Conservation (phyloP, 2,113 vertebrate species). For the Lipophrys pholis region DNA sequence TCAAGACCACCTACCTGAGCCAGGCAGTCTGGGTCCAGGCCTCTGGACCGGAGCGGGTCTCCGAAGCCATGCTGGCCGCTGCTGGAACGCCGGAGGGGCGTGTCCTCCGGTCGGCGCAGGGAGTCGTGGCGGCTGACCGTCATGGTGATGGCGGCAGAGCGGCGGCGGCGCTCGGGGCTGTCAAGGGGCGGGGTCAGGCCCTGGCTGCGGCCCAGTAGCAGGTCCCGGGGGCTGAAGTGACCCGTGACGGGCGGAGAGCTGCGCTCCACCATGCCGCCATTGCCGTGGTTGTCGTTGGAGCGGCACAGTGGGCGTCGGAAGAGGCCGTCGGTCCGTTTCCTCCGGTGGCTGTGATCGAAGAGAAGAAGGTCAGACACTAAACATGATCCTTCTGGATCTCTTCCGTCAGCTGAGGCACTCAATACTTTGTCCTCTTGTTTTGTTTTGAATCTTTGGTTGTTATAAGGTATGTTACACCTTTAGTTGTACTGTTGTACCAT, state of each 20-base stretch:
- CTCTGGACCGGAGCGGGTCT: constrained; percentile 87
- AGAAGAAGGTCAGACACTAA: no score
- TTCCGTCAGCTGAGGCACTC: no score
- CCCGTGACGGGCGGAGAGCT: constrained; percentile 89
- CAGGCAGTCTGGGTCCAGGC: constrained; percentile 91
- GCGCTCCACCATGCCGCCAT: constrained; percentile 86
- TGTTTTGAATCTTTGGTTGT: no score
- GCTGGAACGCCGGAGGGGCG: constrained; percentile 92
- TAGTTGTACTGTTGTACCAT: no score
- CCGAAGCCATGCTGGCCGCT: constrained; percentile 92
- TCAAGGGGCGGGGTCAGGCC: constrained; percentile 86
- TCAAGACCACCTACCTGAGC: constrained; percentile 85
- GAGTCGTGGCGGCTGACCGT: constrained; percentile 93
- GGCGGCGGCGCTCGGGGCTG: constrained; percentile 91
- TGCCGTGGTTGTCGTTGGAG: constrained; percentile 86
- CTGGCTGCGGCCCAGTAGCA: constrained; percentile 88
- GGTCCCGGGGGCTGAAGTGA: constrained; percentile 90
- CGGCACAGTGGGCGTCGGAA: constrained; percentile 89
- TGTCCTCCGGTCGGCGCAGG: constrained; percentile 91
- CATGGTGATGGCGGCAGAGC: constrained; percentile 90
- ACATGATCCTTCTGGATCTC: no score
- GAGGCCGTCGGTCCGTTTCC: constrained; percentile 90
- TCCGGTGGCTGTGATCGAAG: constrained; percentile 87
- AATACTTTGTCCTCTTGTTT: no score
- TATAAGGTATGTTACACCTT: no score